Evolutionary conservation across 2,888 invertebrate species (phyloP).

Genomic region (Pammene fasciana): DNA sequence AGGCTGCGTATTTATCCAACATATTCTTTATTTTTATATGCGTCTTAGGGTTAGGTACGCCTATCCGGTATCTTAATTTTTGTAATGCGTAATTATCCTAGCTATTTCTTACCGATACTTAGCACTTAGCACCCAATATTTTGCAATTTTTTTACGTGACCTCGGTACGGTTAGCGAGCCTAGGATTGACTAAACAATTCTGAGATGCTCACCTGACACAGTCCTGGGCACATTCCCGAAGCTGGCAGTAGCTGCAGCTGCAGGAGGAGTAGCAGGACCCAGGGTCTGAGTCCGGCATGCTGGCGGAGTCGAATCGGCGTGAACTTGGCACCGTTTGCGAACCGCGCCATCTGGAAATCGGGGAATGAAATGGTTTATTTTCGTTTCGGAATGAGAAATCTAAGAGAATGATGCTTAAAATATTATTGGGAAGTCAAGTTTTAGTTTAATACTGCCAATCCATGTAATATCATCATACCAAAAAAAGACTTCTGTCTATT

Average conservation of each 20-base stretch:
- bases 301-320: slow-evolving; percentile 68
- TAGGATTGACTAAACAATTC: no score
- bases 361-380: background rate
- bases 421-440: background rate
- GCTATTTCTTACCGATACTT: no score
- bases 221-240: slow-evolving; percentile 75
- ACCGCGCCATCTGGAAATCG: slow-evolving; percentile 74
- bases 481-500: no score
- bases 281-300: slow-evolving; percentile 75
- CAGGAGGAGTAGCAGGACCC: slow-evolving; percentile 85
- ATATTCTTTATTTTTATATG: no score
- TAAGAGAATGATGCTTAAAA: background rate
- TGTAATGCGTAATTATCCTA: no score
- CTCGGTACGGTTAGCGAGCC: no score
- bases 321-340: slow-evolving; percentile 74
- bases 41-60: no score
- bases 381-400: background rate
- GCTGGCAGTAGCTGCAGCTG: slow-evolving; percentile 85
- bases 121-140: no score
- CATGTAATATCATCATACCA: no score
- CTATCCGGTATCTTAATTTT: no score
- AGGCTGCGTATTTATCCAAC: no score
- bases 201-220: slow-evolving; percentile 66
- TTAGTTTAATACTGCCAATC: background rate
- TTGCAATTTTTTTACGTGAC: no score